A percentile compares a stretch with the other conserved stretches of the same genome.
Evolutionary conservation across 2,797 vertebrate species (phyloP).

Genomic region (Onychomys arenicola): DNA sequence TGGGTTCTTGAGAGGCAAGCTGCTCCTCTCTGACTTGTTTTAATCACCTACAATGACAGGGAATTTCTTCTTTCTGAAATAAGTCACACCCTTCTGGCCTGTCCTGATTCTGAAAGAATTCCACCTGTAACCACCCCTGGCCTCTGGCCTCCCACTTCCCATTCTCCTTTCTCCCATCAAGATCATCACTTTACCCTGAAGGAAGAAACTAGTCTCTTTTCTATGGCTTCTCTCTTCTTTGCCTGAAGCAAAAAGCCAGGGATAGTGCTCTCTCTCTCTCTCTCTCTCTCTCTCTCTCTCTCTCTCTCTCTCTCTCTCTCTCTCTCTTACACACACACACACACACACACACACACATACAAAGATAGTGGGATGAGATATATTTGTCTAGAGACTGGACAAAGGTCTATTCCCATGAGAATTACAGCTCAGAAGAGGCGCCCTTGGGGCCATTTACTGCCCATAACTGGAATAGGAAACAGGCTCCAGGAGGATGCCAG

Average conservation of each 20-base stretch:
- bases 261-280: neutral
- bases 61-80: conserved; percentile 38
- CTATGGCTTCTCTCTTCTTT: neutral
- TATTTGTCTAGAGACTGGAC: neutral
- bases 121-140: neutral
- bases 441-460: fast-evolving
- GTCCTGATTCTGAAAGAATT: neutral
- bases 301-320: neutral
- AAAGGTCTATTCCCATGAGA: neutral
- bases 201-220: neutral
- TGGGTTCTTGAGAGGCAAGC: neutral
- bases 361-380: neutral
- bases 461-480: neutral
- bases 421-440: neutral
- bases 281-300: neutral
- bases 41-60: neutral
- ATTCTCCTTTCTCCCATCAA: neutral
- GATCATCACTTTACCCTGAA: neutral
- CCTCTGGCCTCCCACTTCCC: neutral
- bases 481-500: too few relatives aligned
- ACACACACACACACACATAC: neutral
- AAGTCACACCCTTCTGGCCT: neutral
- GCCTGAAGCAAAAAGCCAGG: neutral
- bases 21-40: neutral
- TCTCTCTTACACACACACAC: too few relatives aligned